phyloP scores from a whole-genome alignment of 2,888 invertebrate genomes.

The Drosophila paranaensis region DNA sequence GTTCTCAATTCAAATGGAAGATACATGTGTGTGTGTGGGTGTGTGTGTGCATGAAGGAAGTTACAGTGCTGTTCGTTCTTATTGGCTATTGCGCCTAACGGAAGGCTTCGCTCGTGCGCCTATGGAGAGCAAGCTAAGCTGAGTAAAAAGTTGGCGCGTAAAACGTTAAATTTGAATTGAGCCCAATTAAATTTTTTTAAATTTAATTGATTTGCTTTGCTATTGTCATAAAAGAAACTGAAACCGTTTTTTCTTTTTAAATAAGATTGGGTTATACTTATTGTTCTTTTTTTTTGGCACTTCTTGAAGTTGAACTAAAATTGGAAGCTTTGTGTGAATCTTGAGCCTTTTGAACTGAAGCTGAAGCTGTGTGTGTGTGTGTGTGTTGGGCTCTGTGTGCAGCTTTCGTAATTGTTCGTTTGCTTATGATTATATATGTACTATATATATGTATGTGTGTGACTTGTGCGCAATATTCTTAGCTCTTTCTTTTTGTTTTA shows the following conservation, averaged over 20 bases:
- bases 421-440: neutral
- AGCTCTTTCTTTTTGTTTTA: slow-evolving; percentile 14
- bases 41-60: neutral
- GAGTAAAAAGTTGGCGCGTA: neutral
- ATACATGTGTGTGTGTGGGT: neutral
- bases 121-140: neutral
- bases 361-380: neutral
- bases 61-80: slow-evolving; percentile 2
- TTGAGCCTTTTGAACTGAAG: neutral
- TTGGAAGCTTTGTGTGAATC: neutral
- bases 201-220: neutral
- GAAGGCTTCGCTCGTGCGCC: slow-evolving; percentile 5
- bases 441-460: neutral
- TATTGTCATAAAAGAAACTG: neutral
- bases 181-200: neutral
- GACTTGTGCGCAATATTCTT: slow-evolving; percentile 15
- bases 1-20: neutral
- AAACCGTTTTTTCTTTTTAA: slow-evolving; percentile 1
- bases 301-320: neutral
- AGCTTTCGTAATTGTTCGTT: neutral
- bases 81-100: slow-evolving; percentile 10
- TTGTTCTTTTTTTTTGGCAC: neutral
- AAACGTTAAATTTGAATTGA: neutral
- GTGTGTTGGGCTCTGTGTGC: neutral
- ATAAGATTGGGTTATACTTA: neutral